phyloP scores from a whole-genome alignment of 2,888 invertebrate species.

The Syrphus vitripennis region DNA sequence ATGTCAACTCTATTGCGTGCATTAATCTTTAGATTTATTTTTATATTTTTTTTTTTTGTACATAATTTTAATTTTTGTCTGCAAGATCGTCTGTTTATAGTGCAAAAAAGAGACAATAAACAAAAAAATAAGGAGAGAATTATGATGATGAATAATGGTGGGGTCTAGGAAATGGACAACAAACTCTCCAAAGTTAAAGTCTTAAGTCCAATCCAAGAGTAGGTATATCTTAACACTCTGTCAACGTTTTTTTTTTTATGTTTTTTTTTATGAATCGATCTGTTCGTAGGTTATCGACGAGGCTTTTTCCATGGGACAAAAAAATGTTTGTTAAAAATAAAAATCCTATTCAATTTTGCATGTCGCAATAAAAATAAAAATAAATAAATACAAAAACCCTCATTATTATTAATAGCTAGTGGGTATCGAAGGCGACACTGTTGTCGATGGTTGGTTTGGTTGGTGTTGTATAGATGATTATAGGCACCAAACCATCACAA shows the following conservation, averaged over 20 bases:
- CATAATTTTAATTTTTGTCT: background rate
- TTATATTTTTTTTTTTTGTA: slow-evolving; percentile 7
- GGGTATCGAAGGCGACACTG: slow-evolving; percentile 54
- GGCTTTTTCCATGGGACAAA: slow-evolving; percentile 33
- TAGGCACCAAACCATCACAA: slow-evolving; percentile 16
- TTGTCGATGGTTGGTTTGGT: background rate
- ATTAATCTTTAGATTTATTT: slow-evolving; percentile 60
- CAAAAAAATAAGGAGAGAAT: slow-evolving; percentile 34
- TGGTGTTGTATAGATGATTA: slow-evolving; percentile 40
- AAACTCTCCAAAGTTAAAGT: slow-evolving; percentile 36
- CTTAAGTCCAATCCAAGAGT: slow-evolving; percentile 15
- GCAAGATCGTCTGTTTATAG: background rate
- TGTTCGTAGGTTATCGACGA: slow-evolving; percentile 5
- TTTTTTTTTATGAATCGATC: background rate
- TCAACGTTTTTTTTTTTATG: slow-evolving; percentile 1
- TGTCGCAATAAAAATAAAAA: slow-evolving; percentile 66
- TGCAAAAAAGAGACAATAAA: background rate
- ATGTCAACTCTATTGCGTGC: slow-evolving; percentile 71
- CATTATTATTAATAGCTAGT: slow-evolving; percentile 47
- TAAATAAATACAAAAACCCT: slow-evolving; percentile 34
- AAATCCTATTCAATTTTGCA: slow-evolving; percentile 66
- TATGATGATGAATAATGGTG: slow-evolving; percentile 71
- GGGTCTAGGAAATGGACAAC: slow-evolving; percentile 72
- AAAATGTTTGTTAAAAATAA: background rate
- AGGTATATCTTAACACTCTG: slow-evolving; percentile 1